These are phyloP conservation scores for Capitulum mitella DNA, from an alignment of 2,888 invertebrate genomes.

Conservation along the genomic window DNA sequence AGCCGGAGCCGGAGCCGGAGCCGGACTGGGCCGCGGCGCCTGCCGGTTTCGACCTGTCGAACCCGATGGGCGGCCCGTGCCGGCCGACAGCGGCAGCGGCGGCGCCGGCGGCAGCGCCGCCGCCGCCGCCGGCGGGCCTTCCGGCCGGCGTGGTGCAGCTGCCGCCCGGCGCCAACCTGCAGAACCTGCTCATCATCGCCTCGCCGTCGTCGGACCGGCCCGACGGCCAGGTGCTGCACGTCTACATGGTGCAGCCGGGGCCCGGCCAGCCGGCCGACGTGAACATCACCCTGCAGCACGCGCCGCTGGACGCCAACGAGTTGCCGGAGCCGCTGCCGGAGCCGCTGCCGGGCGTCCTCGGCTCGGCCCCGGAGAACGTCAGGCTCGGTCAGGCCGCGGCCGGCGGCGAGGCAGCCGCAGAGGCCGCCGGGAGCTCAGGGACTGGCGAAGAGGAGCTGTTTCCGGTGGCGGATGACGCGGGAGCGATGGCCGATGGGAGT, in stretches of 20 bases:
- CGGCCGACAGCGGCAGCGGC: neutral
- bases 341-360: neutral
- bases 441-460: no score
- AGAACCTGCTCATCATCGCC: constrained; percentile 22
- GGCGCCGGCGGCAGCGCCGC: neutral
- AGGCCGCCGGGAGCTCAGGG: neutral
- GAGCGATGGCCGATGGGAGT: no score
- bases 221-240: constrained; percentile 20
- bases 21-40: no score
- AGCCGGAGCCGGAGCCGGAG: no score
- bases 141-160: neutral
- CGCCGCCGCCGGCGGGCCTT: neutral
- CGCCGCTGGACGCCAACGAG: neutral
- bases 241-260: constrained; percentile 8
- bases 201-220: constrained; percentile 11
- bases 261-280: neutral
- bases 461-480: no score
- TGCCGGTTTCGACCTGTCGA: neutral
- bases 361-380: neutral
- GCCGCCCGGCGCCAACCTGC: constrained; percentile 10
- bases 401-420: neutral
- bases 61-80: neutral
- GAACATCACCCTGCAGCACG: neutral
- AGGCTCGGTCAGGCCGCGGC: neutral
- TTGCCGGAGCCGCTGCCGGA: neutral